These are phyloP conservation scores for Archips xylosteana DNA, from an alignment of 2,888 invertebrate species.

Conservation along the genomic window DNA sequence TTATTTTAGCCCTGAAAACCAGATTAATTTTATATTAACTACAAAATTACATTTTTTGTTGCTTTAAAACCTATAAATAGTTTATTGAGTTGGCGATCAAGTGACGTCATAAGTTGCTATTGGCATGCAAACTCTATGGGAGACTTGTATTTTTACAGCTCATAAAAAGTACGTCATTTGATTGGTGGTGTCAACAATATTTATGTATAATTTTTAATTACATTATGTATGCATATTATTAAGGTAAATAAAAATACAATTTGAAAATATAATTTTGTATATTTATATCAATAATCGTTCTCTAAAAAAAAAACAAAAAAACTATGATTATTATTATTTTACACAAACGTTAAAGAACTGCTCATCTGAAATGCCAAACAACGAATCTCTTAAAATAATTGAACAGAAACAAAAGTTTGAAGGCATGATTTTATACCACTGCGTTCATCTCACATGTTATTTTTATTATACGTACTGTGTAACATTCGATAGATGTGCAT, in stretches of 20 bases:
- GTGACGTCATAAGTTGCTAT: too few relatives aligned
- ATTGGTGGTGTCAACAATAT: background rate
- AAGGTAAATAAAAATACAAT: constrained; percentile 50
- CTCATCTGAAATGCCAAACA: constrained; percentile 45
- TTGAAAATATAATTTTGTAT: constrained; percentile 77
- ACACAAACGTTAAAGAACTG: constrained; percentile 54
- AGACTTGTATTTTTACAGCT: too few relatives aligned
- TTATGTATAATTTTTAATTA: background rate
- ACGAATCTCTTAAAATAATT: constrained; percentile 6
- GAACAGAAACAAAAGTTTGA: background rate
- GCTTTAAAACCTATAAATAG: too few relatives aligned
- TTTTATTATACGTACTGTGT: too few relatives aligned
- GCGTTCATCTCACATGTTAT: background rate
- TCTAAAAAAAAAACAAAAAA: constrained; percentile 66
- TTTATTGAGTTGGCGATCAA: too few relatives aligned
- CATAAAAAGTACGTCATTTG: too few relatives aligned
- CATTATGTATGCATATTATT: background rate
- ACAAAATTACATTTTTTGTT: too few relatives aligned
- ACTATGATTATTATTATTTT: constrained; percentile 53
- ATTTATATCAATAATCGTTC: constrained; percentile 75
- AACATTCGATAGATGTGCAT: background rate
- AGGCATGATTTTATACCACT: background rate
- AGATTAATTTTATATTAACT: background rate
- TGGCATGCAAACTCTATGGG: too few relatives aligned
- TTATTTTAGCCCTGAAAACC: too few relatives aligned